These are phyloP conservation scores for Neuroterus valhalla DNA, from an alignment of 1,140 invertebrate species.

Conservation along the genomic window DNA sequence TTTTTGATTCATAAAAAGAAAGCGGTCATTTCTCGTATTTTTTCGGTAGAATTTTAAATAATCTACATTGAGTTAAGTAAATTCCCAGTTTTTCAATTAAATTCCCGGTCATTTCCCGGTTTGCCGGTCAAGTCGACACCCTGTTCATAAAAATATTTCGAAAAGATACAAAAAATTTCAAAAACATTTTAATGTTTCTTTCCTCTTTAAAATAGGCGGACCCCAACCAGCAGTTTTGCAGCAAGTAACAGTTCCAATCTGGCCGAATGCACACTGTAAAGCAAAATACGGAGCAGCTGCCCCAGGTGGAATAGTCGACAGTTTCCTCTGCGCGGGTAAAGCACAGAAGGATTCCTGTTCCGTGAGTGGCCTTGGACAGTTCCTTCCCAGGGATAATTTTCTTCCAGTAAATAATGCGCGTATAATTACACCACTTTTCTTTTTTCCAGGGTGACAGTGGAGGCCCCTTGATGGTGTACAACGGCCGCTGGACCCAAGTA, in stretches of 20 bases:
- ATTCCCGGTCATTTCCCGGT: too few species aligned
- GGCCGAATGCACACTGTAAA: slow-evolving; percentile 87
- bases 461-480: slow-evolving; percentile 90
- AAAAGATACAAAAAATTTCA: too few species aligned
- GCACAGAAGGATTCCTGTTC: slow-evolving; percentile 90
- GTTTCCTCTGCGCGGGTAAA: slow-evolving; percentile 90
- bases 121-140: too few species aligned
- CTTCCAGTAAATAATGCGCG: slow-evolving; percentile 14
- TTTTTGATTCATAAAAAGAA: too few species aligned
- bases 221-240: slow-evolving; percentile 87
- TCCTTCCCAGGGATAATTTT: slow-evolving; percentile 28
- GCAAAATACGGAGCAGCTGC: slow-evolving; percentile 89
- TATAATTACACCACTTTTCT: not conserved
- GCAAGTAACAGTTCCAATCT: slow-evolving; percentile 89
- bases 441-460: slow-evolving; percentile 89
- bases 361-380: slow-evolving; percentile 76
- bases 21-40: too few species aligned
- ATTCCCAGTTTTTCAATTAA: too few species aligned
- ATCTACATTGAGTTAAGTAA: too few species aligned
- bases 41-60: too few species aligned
- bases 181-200: slow-evolving; percentile 6
- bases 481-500: slow-evolving; percentile 87
- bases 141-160: too few species aligned
- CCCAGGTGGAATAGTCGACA: slow-evolving; percentile 90
- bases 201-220: slow-evolving; percentile 75